A percentile compares a stretch with the other conserved stretches of the same genome.
These are phyloP conservation scores for Phrynocephalus versicolor DNA, from an alignment of 2,113 vertebrate genomes.

Conservation along the genomic window DNA sequence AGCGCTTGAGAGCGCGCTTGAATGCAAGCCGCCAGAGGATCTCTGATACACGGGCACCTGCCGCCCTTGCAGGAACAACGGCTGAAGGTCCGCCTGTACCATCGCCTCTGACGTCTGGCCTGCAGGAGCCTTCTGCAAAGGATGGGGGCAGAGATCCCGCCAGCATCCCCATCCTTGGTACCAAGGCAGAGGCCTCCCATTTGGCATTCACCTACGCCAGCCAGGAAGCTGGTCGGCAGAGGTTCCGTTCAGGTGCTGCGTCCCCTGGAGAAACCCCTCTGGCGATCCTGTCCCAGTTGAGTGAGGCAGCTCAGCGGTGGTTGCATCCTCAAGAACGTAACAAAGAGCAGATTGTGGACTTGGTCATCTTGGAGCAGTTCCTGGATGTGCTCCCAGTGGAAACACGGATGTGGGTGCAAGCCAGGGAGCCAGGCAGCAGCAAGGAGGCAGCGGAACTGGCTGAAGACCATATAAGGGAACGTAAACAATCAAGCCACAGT, in stretches of 20 bases:
- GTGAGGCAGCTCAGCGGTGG: background rate
- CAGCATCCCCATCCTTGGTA: background rate
- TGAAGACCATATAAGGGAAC: background rate
- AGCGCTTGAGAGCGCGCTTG: conserved; percentile 16
- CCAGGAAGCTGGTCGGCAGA: background rate
- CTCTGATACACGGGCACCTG: background rate
- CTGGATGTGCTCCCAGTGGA: background rate
- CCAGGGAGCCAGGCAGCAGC: conserved; percentile 7
- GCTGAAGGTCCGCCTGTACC: background rate
- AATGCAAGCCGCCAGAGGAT: background rate
- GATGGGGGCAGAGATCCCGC: background rate
- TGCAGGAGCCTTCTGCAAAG: background rate
- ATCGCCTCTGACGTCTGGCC: no score
- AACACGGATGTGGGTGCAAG: background rate
- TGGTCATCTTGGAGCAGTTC: conserved; percentile 25
- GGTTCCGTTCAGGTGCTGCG: background rate
- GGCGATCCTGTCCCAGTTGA: background rate
- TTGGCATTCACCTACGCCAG: background rate
- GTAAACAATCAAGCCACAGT: background rate
- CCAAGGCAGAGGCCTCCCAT: background rate
- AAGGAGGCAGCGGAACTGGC: background rate
- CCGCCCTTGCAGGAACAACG: background rate
- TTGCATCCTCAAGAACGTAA: background rate
- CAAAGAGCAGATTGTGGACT: conserved; percentile 24
- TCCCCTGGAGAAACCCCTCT: background rate